phyloP scores from a whole-genome alignment of 2,113 vertebrate genomes.

The Aramus guarauna region DNA sequence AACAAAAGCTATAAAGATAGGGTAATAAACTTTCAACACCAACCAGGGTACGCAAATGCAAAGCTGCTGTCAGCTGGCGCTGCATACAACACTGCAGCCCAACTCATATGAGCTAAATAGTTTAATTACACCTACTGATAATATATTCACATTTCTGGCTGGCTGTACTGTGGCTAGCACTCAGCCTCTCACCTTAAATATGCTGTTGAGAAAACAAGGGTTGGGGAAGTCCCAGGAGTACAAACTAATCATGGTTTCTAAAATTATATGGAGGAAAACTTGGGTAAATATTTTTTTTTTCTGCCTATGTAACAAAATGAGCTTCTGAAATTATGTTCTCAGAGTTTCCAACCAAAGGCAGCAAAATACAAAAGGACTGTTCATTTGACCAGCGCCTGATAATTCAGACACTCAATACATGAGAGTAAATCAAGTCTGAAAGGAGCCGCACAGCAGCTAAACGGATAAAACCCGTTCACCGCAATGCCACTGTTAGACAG shows the following conservation, averaged over 20 bases:
- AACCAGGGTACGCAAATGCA: background rate
- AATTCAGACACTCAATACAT: background rate
- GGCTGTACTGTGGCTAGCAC: background rate
- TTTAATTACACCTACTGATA: background rate
- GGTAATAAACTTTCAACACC: background rate
- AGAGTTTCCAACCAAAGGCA: background rate
- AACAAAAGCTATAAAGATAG: background rate
- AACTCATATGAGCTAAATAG: background rate
- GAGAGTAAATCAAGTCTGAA: background rate
- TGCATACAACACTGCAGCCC: background rate
- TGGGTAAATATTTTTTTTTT: background rate
- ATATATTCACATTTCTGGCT: background rate
- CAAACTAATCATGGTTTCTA: background rate
- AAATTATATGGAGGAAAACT: background rate
- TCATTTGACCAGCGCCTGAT: background rate
- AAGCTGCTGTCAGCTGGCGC: background rate
- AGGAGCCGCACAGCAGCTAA: background rate
- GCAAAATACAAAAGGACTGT: background rate
- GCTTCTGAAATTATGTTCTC: background rate
- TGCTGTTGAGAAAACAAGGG: background rate
- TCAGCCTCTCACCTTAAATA: background rate
- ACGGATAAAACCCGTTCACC: background rate
- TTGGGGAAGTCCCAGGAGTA: background rate
- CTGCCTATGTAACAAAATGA: background rate
- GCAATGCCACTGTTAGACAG: background rate